These are phyloP conservation scores for Hydropotes inermis DNA, from an alignment of 2,113 vertebrate genomes.

Conservation along the genomic window DNA sequence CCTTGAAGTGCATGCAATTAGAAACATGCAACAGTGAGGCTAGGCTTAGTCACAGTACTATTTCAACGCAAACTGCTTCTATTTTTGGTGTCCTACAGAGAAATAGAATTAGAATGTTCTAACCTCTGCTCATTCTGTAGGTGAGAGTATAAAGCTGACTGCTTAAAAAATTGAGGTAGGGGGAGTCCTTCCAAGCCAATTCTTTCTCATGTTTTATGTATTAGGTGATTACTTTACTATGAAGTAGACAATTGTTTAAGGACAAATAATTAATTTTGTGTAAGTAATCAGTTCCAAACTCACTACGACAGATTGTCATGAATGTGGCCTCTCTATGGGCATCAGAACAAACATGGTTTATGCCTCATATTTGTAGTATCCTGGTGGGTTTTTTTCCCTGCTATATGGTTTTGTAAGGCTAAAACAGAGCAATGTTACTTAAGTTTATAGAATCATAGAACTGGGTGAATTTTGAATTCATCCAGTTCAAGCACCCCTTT, in stretches of 20 bases:
- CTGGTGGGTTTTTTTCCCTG: background rate
- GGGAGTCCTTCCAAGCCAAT: background rate
- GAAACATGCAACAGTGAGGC: slow-evolving; percentile 71
- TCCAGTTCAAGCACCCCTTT: background rate
- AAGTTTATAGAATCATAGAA: background rate
- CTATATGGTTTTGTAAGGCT: background rate
- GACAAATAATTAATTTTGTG: background rate
- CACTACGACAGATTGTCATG: background rate
- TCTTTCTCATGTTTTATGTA: slow-evolving; percentile 17
- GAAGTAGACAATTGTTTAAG: background rate
- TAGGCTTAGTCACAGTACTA: slow-evolving; percentile 76
- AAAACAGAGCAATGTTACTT: background rate
- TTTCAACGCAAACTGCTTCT: slow-evolving; percentile 70
- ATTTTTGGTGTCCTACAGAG: slow-evolving; percentile 71
- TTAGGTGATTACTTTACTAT: slow-evolving; percentile 33
- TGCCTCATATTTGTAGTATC: background rate
- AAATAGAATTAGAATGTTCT: slow-evolving; percentile 75
- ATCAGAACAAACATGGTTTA: background rate
- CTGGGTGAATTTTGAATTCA: slow-evolving; percentile 22
- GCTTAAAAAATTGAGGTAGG: background rate
- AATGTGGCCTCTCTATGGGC: background rate
- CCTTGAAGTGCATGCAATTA: slow-evolving; percentile 73
- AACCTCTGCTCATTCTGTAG: slow-evolving; percentile 71
- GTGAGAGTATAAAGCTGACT: slow-evolving; percentile 50
- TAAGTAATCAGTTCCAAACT: background rate